Evolutionary conservation across 1,140 invertebrate species (phyloP), one percentile per base, ranked within the genome.

Genomic region (Hycleus cichorii): DNA sequence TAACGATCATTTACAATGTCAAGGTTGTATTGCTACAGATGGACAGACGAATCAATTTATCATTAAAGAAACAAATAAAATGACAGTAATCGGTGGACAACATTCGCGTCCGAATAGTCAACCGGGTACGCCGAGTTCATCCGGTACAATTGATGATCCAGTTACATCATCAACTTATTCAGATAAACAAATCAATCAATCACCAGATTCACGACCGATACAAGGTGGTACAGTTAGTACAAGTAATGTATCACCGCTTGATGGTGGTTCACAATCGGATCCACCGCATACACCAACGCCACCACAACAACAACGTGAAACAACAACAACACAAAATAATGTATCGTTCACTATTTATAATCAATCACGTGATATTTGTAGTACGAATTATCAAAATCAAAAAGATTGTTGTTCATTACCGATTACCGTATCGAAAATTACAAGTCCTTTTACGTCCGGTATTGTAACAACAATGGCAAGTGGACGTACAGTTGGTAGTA

Each of bases 181-280:
- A 2, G 84, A 86, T 39, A 78, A 81, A 63, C 77, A 76, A 63
- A 71, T 64, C 25, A 70, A 67, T 53, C 63, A 76, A 58, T 69
- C 71, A 47, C 68, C 77, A 42, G 78, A 87, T 68, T 79, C 80
- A 9, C 76, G 83, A 59, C 87, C 85, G 0, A 88, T 88, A 58
- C 86, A 88, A 74, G 86, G 85, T 10, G 86, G 84, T 2, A 82
- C 86, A 6, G 83, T 89, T 4, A 87, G 85, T 64, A 88, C 87
- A 1, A 88, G 86, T 70, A 84, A 87, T 63, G 83, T 85, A 10
- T 86, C 84, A 4, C 82, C 83, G 0, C 76, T 81, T 9, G 81
- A 84, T 52, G 40, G 40, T n/a, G 80, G 76, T 2, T 62, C 76
- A 46, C 71, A 72, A 47, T 75, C 78, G 71, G 75, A 77, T 60